Evolutionary conservation across 2,113 vertebrate species (phyloP).

Genomic region (Eulemur rufifrons): DNA sequence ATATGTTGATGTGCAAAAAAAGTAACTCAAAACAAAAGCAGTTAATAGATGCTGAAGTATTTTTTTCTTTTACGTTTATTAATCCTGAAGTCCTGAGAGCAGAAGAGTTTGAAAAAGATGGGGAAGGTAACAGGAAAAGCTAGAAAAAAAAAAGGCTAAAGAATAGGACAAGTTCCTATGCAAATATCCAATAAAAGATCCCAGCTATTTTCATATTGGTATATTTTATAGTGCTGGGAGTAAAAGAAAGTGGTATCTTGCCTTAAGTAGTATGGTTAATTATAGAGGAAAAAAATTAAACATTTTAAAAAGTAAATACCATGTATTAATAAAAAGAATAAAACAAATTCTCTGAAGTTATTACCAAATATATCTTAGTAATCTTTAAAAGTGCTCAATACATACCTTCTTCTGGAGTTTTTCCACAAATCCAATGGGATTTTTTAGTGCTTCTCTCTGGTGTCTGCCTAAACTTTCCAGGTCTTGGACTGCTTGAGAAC

Average conservation of each 20-base stretch:
- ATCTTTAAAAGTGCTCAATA: conserved; percentile 73
- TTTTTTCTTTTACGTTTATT: not conserved
- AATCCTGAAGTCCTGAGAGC: conserved; percentile 34
- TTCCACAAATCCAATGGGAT: conserved; percentile 98
- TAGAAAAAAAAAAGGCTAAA: not conserved
- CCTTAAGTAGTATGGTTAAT: not conserved
- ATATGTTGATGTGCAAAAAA: not conserved
- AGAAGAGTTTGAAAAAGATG: not conserved
- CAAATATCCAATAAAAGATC: not conserved
- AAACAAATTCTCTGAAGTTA: conserved; percentile 39
- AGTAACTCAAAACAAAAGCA: not conserved
- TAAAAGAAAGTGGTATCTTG: not conserved
- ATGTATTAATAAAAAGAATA: not conserved
- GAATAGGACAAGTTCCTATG: not conserved
- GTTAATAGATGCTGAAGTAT: not conserved
- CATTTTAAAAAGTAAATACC: not conserved
- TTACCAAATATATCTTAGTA: conserved; percentile 39
- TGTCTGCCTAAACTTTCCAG: conserved; percentile 94
- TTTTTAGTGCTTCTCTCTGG: conserved; percentile 93
- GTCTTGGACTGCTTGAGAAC: conserved; percentile 97
- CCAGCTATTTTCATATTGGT: not conserved
- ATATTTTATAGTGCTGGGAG: not conserved
- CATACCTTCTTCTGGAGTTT: conserved; percentile 97
- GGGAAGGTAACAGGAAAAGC: not conserved
- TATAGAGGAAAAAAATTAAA: conserved; percentile 18